Evolutionary conservation across 2,113 vertebrate genomes (phyloP).

Genomic region (Forbesichthys papilliferus): DNA sequence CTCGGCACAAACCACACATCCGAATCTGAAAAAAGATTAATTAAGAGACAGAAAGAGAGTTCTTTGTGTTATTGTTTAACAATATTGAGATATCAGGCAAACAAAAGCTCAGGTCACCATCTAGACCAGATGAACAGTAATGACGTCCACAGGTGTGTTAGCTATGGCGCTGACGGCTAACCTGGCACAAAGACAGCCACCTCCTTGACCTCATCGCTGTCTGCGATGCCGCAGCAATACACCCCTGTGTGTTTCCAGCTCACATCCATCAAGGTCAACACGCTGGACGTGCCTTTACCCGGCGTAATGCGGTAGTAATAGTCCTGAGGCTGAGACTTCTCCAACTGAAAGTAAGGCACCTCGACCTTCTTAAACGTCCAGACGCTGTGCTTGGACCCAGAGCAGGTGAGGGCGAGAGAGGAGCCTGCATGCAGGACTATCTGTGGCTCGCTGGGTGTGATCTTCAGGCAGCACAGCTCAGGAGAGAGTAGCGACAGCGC

Average conservation of each 20-base stretch:
- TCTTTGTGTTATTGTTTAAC: neutral
- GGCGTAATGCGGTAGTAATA: slow-evolving; percentile 18
- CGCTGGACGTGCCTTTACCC: slow-evolving; percentile 62
- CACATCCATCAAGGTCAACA: slow-evolving; percentile 77
- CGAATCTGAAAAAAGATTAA: slow-evolving; percentile 75
- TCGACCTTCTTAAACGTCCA: slow-evolving; percentile 79
- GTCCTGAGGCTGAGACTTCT: slow-evolving; percentile 27
- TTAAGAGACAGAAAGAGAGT: neutral
- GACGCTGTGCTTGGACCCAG: slow-evolving; percentile 49
- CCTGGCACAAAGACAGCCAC: slow-evolving; percentile 91
- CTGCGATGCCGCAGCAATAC: slow-evolving; percentile 78
- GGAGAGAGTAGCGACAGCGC: slow-evolving; percentile 64
- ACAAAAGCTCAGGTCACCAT: neutral
- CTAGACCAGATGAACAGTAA: neutral
- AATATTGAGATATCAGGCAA: neutral
- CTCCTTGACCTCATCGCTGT: slow-evolving; percentile 62
- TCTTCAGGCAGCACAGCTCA: slow-evolving; percentile 61
- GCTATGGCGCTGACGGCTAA: slow-evolving; percentile 36
- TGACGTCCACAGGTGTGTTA: neutral
- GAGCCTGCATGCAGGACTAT: slow-evolving; percentile 78
- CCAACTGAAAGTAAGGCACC: slow-evolving; percentile 29
- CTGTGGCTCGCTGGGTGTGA: slow-evolving; percentile 73
- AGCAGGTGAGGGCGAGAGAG: slow-evolving; percentile 81
- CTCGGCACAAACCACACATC: slow-evolving; percentile 82
- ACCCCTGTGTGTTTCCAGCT: slow-evolving; percentile 85